Percentiles rank a stretch among this genome's conserved stretches.
Evolutionary conservation across 2,797 vertebrate genomes (phyloP).

Genomic region (Pseudochaenichthys georgianus): DNA sequence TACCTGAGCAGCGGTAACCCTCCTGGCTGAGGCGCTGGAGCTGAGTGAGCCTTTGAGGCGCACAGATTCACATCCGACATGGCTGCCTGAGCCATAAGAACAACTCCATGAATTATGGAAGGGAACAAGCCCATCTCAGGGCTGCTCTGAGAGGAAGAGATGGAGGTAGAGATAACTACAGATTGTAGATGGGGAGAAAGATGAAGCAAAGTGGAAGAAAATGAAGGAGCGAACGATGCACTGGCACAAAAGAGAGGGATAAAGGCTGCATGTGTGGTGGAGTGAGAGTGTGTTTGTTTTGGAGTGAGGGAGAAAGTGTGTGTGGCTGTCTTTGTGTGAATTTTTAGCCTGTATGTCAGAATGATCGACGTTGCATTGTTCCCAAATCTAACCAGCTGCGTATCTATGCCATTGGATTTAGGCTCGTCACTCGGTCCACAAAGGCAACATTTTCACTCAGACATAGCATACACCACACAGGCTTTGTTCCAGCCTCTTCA

Average conservation of each 20-base stretch:
- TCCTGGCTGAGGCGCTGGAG: constrained; percentile 49
- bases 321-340: constrained; percentile 30
- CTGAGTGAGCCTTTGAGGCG: constrained; percentile 68
- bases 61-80: constrained; percentile 76
- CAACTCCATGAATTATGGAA: constrained; percentile 83
- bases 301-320: constrained; percentile 43
- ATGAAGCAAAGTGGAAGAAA: constrained; percentile 59
- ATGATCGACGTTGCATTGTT: constrained; percentile 27
- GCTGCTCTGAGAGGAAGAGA: constrained; percentile 50
- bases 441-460: constrained; percentile 55
- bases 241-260: constrained; percentile 44
- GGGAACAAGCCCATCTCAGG: constrained; percentile 61
- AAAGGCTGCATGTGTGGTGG: constrained; percentile 56
- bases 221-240: constrained; percentile 37
- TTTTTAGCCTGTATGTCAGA: constrained; percentile 27
- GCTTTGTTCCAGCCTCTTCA: constrained; percentile 70
- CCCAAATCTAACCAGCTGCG: constrained; percentile 63
- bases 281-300: constrained; percentile 69
- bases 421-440: constrained; percentile 43
- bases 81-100: constrained; percentile 76
- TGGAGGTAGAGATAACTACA: constrained; percentile 54
- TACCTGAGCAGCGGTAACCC: constrained; percentile 58
- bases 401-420: constrained; percentile 40
- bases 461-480: constrained; percentile 47
- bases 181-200: constrained; percentile 55